Evolutionary conservation across 2,888 invertebrate species (phyloP).

Genomic region (Lasioglossum calceatum): DNA sequence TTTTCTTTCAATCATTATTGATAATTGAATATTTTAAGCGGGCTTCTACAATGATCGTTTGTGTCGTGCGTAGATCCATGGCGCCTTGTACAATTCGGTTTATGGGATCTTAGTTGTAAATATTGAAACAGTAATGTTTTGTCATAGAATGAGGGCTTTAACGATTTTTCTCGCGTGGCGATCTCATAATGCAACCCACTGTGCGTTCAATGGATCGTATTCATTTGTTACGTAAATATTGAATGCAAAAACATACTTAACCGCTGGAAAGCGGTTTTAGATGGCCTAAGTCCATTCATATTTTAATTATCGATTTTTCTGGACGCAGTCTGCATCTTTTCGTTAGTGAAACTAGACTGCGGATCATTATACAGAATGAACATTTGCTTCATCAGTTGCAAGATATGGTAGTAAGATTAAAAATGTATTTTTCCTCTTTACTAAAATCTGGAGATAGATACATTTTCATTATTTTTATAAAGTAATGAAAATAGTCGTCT

Average conservation of each 20-base stretch:
- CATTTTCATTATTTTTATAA: not conserved
- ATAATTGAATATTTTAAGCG: not conserved
- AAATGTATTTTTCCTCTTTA: not conserved
- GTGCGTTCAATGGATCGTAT: not conserved
- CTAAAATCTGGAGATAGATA: not conserved
- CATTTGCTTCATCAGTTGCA: not conserved
- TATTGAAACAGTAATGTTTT: not conserved
- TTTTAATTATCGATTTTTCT: not conserved
- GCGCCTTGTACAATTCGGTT: not conserved
- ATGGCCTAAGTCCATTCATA: not conserved
- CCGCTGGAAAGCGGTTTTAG: not conserved
- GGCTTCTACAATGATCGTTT: constrained; percentile 19
- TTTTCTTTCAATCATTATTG: not conserved
- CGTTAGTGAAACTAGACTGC: not conserved
- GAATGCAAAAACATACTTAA: not conserved
- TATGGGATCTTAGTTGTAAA: not conserved
- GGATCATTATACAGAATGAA: not conserved
- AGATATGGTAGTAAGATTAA: not conserved
- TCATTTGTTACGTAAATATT: not conserved
- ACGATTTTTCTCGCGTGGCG: not conserved
- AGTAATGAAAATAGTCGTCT: not conserved
- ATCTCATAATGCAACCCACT: not conserved
- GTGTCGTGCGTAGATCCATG: constrained; percentile 32
- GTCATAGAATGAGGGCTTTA: not conserved
- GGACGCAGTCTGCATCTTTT: not conserved